Base-by-base conservation (phyloP, 2,797 vertebrate genomes). In the Peromyscus nudipes region DNA sequence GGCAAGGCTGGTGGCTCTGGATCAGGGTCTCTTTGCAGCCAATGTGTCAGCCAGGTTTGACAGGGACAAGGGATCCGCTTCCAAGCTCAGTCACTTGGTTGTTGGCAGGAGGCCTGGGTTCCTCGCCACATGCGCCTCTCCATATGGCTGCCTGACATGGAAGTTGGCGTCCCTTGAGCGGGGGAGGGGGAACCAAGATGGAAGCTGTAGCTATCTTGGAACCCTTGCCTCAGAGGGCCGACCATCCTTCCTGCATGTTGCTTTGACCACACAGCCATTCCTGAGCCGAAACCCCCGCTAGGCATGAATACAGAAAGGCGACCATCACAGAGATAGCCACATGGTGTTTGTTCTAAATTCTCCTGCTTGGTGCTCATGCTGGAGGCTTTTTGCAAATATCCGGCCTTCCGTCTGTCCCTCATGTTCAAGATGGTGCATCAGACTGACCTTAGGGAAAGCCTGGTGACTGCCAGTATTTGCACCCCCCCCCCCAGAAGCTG, bases 31-130 rank as follows among this genome's bases (percentile, higher is more conserved):
- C 81, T 57, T 85, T 62, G 62, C 5, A 27, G 69, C 34, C 89
- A 71, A 1, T 49, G 0, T 85, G 62, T 88, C 82, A 57, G 77
- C 86, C 43, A 64, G 87, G 82, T 62, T 40, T 55, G 40, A 25
- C 6, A 37, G 86, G 71, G 88, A 55, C 76, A 40, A 12, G 43
- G 57, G 92, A 79, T 40, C n/a, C 0, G 14, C 76, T 94, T 87
- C 73, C 76, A 75, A 76, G 82, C 82, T 88, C 77, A 84, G 92
- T 43, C 92, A 76, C 52, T 69, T 93, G 49, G 77, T 69, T 55
- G 94, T 84, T 89, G 96, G 97, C 94, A 91, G 71, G 64, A 91
- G 77, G n/a, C n/a, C 64, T 75, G 49, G 2, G 46, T 73, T 96
- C 92, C 76, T 76, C 43, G 2, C 77, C 92, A 80, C 46, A 85